phyloP scores from a whole-genome alignment of 2,797 vertebrate genomes.

The Chloroceryle amazona region DNA sequence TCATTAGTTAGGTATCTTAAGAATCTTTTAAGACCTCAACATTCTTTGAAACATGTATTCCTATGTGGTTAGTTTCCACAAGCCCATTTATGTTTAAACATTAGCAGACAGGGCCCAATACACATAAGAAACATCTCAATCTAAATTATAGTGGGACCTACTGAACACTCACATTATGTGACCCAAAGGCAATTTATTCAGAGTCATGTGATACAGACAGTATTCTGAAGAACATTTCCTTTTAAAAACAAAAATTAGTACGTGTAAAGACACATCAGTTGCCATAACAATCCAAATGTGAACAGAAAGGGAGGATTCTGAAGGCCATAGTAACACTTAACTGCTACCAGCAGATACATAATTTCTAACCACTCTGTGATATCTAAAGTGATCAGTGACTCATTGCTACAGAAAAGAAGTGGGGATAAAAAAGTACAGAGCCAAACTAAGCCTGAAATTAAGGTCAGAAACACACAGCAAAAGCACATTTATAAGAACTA shows the following conservation, averaged over 20 bases:
- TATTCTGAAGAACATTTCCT: neutral
- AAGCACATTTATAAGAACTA: neutral
- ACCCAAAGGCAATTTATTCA: neutral
- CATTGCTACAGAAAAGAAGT: neutral
- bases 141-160: neutral
- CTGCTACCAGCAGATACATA: neutral
- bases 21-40: neutral
- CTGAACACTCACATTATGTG: neutral
- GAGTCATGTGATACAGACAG: neutral
- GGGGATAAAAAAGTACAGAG: slow-evolving; percentile 24
- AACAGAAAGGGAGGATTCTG: slow-evolving; percentile 15
- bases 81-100: neutral
- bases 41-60: neutral
- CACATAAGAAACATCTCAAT: neutral
- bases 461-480: neutral
- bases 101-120: neutral
- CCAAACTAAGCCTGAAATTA: slow-evolving; percentile 11
- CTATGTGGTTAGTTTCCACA: neutral
- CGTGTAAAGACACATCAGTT: neutral
- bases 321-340: neutral
- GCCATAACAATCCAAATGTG: neutral
- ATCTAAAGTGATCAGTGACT: slow-evolving; percentile 11
- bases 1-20: neutral
- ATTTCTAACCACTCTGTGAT: slow-evolving; percentile 17
- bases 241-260: neutral